Evolutionary conservation across 1,140 invertebrate species (phyloP), one percentile per base, ranked within the genome.

Genomic region (Galendromus occidentalis): DNA sequence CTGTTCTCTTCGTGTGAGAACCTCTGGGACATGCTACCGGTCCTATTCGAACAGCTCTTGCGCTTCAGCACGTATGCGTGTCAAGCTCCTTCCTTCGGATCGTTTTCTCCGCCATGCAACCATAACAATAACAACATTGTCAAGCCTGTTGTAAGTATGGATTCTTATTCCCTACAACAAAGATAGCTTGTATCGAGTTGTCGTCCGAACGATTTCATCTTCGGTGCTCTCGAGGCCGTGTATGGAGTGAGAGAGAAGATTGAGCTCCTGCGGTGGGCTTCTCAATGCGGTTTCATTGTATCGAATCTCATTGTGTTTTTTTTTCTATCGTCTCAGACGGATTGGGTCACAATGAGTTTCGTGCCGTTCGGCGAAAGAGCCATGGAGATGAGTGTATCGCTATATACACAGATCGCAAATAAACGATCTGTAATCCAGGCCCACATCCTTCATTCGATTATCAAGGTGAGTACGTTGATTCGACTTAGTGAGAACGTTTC

Each of bases 311-410:
- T 9, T 39, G 4, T 39, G 9, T 39, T 39, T 39, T 9, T 4
- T 39, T 39, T 9, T 9, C 4, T 39, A 39, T 39, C 33, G 4
- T 39, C 9, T 9, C 33, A 39, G 33, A 77, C 81, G 67, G 86
- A 88, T 70, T 86, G 84, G 81, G 80, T 87, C n/a, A 83, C 82
- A 44, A 85, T 87, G 82, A 88, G 88, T 75, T 89, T 86, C 73
- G 85, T 89, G 69, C 86, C 87, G 47, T 91, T 91, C 76, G 87
- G 88, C 68, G 87, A 91, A 73, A 85, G 86, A 74, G 83, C 87
- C 14, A 77, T 93, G 25, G 82, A 82, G 22, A 85, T 91, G 79
- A 83, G 85, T 44, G 85, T 90, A 1, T 83, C 81, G 71, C 75
- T 93, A 39, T 94, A 93, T 76, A 81, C 86, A 71, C 83, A 84